phyloP scores from a whole-genome alignment of 2,888 invertebrate species.

The Notodromas monacha region DNA sequence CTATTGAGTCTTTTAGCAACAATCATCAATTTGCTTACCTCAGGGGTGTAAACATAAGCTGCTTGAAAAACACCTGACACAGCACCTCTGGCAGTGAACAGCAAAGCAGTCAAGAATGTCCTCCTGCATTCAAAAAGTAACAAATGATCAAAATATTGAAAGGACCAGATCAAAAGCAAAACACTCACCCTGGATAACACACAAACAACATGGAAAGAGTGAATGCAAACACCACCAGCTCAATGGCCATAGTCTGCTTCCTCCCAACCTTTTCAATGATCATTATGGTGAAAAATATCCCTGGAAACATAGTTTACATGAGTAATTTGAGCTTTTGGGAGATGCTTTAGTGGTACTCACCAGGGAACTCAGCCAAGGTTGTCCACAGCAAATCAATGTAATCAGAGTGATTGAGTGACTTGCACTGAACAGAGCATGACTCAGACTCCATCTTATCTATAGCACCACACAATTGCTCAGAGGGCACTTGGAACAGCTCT shows the following conservation, averaged over 20 bases:
- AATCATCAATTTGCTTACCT: no score
- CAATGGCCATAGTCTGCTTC: conserved; percentile 71
- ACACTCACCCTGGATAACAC: conserved; percentile 22
- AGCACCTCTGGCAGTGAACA: conserved; percentile 61
- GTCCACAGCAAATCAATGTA: conserved; percentile 78
- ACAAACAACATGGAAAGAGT: conserved; percentile 30
- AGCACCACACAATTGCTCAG: conserved; percentile 16
- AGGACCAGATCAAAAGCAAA: conserved; percentile 8
- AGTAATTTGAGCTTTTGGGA: no score
- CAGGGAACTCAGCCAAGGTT: conserved; percentile 73
- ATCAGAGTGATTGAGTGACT: conserved; percentile 39
- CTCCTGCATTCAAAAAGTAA: not conserved
- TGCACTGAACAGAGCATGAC: conserved; percentile 16
- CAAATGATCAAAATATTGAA: conserved; percentile 8
- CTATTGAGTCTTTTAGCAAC: no score
- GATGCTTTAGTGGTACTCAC: conserved; percentile 20
- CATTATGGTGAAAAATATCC: conserved; percentile 55
- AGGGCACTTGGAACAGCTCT: conserved; percentile 37
- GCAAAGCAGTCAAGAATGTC: conserved; percentile 20
- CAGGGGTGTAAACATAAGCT: conserved; percentile 78
- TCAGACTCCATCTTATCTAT: conserved; percentile 6
- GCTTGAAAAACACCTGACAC: conserved; percentile 82
- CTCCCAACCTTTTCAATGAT: conserved; percentile 63
- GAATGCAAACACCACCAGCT: conserved; percentile 48
- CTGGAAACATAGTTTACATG: conserved; percentile 22